Evolutionary conservation across 2,113 vertebrate genomes (phyloP).

Genomic region (Chitala chitala): DNA sequence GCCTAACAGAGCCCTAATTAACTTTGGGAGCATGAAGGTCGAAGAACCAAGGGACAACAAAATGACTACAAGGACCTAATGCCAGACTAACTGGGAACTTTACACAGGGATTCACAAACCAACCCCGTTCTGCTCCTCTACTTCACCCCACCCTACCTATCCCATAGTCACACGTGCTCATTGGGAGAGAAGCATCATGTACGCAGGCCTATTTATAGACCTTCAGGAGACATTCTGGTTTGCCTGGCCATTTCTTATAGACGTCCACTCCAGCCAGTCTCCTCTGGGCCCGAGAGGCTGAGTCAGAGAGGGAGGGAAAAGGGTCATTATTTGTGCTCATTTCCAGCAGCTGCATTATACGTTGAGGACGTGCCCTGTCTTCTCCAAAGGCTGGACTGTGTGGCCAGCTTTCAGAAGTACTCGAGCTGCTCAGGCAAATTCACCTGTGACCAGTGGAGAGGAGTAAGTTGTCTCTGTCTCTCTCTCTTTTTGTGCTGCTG

Average conservation of each 20-base stretch:
- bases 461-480: conserved; percentile 1
- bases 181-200: conserved; percentile 53
- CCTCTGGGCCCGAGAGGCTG: conserved; percentile 14
- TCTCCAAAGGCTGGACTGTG: neutral
- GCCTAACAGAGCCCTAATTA: neutral
- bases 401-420: too few relatives aligned
- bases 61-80: neutral
- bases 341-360: neutral
- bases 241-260: conserved; percentile 46
- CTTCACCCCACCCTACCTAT: conserved; percentile 38
- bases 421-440: neutral
- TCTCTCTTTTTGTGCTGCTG: neutral
- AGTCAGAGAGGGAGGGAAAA: neutral
- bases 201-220: conserved; percentile 59
- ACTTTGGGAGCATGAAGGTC: neutral
- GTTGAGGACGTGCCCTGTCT: neutral
- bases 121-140: conserved; percentile 22
- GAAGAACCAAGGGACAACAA: too few relatives aligned
- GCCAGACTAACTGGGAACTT: neutral
- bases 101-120: neutral
- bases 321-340: neutral
- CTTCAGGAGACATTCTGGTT: conserved; percentile 46
- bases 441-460: neutral
- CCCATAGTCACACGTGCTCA: conserved; percentile 49
- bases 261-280: conserved; percentile 47